Evolutionary conservation across 2,113 vertebrate genomes (phyloP), one percentile per base, ranked within the genome.

Genomic region (Accipiter virgatus): DNA sequence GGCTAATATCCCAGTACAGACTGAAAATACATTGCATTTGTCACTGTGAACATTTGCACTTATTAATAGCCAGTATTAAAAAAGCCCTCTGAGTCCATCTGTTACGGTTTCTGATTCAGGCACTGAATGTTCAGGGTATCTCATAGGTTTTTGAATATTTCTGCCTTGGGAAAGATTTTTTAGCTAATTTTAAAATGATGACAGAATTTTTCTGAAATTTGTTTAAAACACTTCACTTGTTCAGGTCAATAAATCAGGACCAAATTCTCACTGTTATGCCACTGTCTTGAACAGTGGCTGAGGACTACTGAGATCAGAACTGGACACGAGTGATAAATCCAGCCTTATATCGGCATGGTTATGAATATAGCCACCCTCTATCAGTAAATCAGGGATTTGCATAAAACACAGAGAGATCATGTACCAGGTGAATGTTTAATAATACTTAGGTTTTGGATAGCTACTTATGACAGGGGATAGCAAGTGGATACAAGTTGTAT

Each of bases 1-100:
- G 70, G 88, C 81, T 87, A 47, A 86, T 89, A 86, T 93, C 66
- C 56, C 21, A 10, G 66, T 42, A 75, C 61, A 80, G 77, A 31
- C 89, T 94, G 91, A 97, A 97, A 96, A 88, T 97, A 95, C 27
- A 56, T 58, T 72, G 16, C 56, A 75, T 96, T 95, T 97, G 65
- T 97, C 93, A 85, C n/a, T 73, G 81, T 81, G 84, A 95, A 58
- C 86, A 58, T 86, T 88, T 50, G 52, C 43, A 81, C 72, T 94
- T 97, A 95, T 75, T 97, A 97, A 95, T 87, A 91, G 86, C 70
- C 42, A 42, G 56, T 92, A 92, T 89, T 92, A 31, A 81, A 91
- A 94, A 79, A 80, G 56, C 36, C 53, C 38, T 85, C 58, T 0
- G 4, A 91, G 63, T 87, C 94, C 81, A 94, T 96, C 91, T 95